A percentile compares a stretch with the other conserved stretches of the same genome.
These are phyloP conservation scores for Leistus spinibarbis DNA, from an alignment of 2,888 invertebrate species.

Conservation along the genomic window DNA sequence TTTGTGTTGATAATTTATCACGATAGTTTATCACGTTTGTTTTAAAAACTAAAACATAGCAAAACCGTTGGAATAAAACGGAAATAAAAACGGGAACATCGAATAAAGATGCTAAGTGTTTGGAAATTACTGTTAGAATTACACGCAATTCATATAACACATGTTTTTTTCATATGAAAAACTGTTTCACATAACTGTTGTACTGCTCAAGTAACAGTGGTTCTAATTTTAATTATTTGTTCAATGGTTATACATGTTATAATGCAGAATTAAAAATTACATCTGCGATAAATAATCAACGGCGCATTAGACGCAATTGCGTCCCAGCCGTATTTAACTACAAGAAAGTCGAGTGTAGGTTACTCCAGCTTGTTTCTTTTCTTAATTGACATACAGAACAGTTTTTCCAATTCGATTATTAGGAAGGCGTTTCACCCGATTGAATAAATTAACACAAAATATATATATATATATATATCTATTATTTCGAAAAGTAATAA, in stretches of 20 bases:
- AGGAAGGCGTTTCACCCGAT: background rate
- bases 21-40: no score
- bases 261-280: background rate
- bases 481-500: conserved; percentile 27
- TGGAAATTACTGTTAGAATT: background rate
- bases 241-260: background rate
- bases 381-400: no score
- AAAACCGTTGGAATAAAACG: no score
- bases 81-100: background rate
- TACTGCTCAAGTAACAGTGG: background rate
- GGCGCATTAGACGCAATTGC: no score
- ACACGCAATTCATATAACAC: background rate
- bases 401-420: no score
- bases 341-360: background rate
- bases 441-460: conserved; percentile 30
- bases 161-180: background rate
- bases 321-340: no score
- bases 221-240: background rate
- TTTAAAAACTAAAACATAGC: no score
- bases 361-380: background rate
- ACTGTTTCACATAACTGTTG: background rate
- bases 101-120: background rate
- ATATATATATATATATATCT: no score
- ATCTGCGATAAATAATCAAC: background rate
- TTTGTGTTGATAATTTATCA: no score